Conservation (phyloP, 2,113 vertebrate species). For the Zingel zingel region DNA sequence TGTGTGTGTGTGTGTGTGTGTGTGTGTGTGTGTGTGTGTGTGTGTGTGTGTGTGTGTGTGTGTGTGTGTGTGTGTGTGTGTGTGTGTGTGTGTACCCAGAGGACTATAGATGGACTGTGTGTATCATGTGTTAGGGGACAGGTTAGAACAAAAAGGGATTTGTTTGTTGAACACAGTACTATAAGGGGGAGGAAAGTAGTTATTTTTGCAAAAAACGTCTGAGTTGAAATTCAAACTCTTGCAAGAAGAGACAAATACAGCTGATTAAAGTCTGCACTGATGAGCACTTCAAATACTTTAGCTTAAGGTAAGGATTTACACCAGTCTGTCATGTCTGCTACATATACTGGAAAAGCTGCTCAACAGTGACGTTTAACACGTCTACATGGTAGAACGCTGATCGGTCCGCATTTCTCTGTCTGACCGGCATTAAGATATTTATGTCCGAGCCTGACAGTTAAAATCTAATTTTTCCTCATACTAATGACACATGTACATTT, state of each 20-base stretch:
- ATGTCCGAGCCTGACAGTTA: too few species aligned
- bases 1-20: conserved; percentile 11
- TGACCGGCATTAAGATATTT: too few species aligned
- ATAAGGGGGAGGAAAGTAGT: background rate
- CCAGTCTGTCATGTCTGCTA: background rate
- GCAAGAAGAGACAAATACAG: background rate
- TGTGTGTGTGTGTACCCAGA: conserved; percentile 2
- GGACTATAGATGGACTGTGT: conserved; percentile 44
- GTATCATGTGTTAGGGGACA: conserved; percentile 53
- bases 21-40: conserved; percentile 12
- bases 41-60: conserved; percentile 19
- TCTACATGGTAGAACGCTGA: too few species aligned
- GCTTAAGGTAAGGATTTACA: background rate
- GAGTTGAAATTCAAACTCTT: background rate
- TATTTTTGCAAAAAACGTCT: background rate
- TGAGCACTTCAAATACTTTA: too few species aligned
- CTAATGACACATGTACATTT: too few species aligned
- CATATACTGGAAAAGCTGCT: too few species aligned
- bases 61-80: conserved; percentile 14
- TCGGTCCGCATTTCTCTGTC: too few species aligned
- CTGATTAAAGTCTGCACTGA: background rate
- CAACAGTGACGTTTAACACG: too few species aligned
- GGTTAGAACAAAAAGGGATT: conserved; percentile 53
- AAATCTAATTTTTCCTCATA: too few species aligned
- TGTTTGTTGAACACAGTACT: background rate